Percentiles rank a stretch among this genome's conserved stretches.
phyloP scores from a whole-genome alignment of 1,140 invertebrate species.

The Pentalonia nigronervosa region DNA sequence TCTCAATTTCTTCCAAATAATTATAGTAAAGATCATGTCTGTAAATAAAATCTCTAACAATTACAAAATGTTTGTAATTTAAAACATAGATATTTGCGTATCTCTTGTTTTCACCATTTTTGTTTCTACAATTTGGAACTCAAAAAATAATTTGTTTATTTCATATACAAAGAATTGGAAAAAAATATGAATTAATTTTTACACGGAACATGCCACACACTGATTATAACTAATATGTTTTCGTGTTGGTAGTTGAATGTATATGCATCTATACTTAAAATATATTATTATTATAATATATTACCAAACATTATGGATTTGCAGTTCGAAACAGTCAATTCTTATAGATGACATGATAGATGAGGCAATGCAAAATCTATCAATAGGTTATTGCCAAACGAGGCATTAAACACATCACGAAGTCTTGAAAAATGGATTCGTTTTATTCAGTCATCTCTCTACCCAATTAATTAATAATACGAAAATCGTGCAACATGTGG shows the following conservation, averaged over 20 bases:
- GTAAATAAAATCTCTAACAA: neutral
- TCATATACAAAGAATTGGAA: neutral
- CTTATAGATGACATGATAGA: neutral
- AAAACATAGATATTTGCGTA: neutral
- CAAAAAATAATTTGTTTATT: neutral
- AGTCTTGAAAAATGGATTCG: neutral
- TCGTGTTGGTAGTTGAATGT: neutral
- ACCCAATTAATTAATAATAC: neutral
- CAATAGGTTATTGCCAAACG: neutral
- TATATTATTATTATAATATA: neutral
- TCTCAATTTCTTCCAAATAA: too few species aligned
- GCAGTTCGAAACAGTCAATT: neutral
- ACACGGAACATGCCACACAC: neutral
- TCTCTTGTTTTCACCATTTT: too few species aligned
- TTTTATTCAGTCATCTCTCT: neutral
- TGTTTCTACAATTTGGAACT: too few species aligned
- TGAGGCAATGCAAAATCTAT: neutral
- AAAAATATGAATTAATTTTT: neutral
- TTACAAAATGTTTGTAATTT: neutral
- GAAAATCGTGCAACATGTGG: neutral
- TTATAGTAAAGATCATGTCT: too few species aligned
- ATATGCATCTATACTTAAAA: too few species aligned
- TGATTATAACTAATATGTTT: neutral
- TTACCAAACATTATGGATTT: neutral
- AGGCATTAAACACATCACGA: neutral